Base-by-base conservation (phyloP, 2,888 invertebrate species). In the Stenichneumon culpator region DNA sequence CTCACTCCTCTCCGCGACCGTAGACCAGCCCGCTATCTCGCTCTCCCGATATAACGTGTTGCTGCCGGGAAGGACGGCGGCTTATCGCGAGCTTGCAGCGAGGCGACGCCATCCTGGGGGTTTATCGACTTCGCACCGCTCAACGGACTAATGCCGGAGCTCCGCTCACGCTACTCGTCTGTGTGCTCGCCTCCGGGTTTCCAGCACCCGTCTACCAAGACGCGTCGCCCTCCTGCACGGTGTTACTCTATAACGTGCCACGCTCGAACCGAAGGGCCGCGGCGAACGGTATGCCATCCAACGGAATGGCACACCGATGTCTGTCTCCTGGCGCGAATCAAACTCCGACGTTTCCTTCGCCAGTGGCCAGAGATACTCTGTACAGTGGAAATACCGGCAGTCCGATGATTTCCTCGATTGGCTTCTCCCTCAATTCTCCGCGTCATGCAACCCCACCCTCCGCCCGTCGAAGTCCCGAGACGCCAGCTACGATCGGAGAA, bases 51-150 rank as follows among this genome's bases (percentile, higher is more conserved):
- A 85, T 85, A 85, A 85, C 85, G 85, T 85, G 85, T 82, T 89
- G 78, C 86, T 83, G 81, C 79, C 81, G 83, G 84, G 82, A 83
- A 78, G 67, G 74, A 87, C 84, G 84, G 11, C 60, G 81, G 91
- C 92, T 92, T 92, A 92, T 92, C 91, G 89, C 89, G 72, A 88
- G 87, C 88, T 90, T 88, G 89, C 92, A 92, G 91, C 87, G 87
- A 89, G 87, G 81, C 75, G 85, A 79, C 85, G 85, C 85, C 87
- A 86, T 80, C 86, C 87, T 86, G 88, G 89, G 90, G 60, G 60
- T 90, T 92, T 91, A 92, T 92, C 92, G 91, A 91, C 90, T 90
- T 88, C 83, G 84, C 80, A 82, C 82, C 57, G 65, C 73, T 65
- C 83, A 69, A 82, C 82, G 79, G 82, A 80, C 83, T 86, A 82